Percentiles rank a stretch among this genome's conserved stretches.
These are phyloP conservation scores for Odontothrips loti DNA, from an alignment of 2,888 invertebrate species.

Conservation along the genomic window DNA sequence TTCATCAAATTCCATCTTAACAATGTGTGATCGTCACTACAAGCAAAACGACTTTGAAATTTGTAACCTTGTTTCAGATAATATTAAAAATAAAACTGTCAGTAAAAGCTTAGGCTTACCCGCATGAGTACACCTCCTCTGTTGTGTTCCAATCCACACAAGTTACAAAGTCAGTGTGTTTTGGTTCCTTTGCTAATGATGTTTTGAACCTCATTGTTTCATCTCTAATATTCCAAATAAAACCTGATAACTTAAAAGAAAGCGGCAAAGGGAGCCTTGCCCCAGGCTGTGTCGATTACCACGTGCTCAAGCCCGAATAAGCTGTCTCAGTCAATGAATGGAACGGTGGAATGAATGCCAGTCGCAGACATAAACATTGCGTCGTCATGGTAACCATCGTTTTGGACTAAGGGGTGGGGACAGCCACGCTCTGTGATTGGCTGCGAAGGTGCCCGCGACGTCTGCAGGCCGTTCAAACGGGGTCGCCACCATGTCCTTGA, in stretches of 20 bases:
- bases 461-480: neutral
- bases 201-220: slow-evolving; percentile 74
- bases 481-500: neutral
- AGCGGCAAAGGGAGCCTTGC: too few species aligned
- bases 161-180: slow-evolving; percentile 74
- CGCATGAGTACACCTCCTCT: slow-evolving; percentile 88
- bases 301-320: too few species aligned
- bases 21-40: slow-evolving; percentile 87
- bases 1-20: slow-evolving; percentile 83
- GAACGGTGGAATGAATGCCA: neutral
- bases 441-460: neutral
- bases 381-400: slow-evolving; percentile 28
- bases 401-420: neutral
- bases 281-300: too few species aligned
- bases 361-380: neutral
- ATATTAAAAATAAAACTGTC: slow-evolving; percentile 27
- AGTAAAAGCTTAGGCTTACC: slow-evolving; percentile 53
- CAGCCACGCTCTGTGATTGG: neutral
- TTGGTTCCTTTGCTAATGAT: slow-evolving; percentile 67
- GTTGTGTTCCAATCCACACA: slow-evolving; percentile 91
- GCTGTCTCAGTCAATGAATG: neutral
- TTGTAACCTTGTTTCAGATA: slow-evolving; percentile 35
- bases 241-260: too few species aligned
- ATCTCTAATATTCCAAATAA: neutral
- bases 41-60: slow-evolving; percentile 41